Evolutionary conservation across 2,797 vertebrate genomes (phyloP).

Genomic region (Distichodus sexfasciatus): DNA sequence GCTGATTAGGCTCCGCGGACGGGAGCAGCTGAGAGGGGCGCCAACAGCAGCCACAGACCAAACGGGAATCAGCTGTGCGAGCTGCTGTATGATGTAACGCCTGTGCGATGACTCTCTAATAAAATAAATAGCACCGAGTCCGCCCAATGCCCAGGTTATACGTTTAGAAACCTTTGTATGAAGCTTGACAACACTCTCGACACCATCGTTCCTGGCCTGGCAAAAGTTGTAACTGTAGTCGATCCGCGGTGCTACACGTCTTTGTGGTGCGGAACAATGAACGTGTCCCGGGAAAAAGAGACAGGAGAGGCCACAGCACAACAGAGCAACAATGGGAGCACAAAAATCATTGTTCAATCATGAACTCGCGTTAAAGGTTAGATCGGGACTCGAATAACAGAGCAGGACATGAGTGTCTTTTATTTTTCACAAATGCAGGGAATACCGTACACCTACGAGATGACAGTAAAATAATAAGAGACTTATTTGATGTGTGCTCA

Average conservation of each 20-base stretch:
- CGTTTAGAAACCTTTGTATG: constrained; percentile 5
- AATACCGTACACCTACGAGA: too few species aligned
- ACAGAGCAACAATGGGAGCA: too few species aligned
- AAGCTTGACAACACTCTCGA: constrained; percentile 4
- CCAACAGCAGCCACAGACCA: not conserved
- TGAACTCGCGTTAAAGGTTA: too few species aligned
- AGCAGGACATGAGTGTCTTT: too few species aligned
- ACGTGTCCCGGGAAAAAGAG: not conserved
- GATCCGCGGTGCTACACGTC: constrained; percentile 3
- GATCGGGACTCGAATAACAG: too few species aligned
- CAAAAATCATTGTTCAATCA: too few species aligned
- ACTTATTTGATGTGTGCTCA: too few species aligned
- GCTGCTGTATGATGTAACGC: constrained; percentile 25
- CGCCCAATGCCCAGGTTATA: constrained; percentile 6
- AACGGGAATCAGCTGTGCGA: too few species aligned
- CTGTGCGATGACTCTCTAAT: constrained; percentile 13
- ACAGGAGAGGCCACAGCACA: not conserved
- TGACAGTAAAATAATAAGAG: too few species aligned
- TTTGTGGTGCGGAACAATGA: constrained; percentile 23
- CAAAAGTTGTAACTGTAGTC: constrained; percentile 29
- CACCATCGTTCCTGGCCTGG: constrained; percentile 1
- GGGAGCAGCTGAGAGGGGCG: constrained; percentile 5
- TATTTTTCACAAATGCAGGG: too few species aligned
- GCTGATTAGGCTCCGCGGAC: constrained; percentile 29
- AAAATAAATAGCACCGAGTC: not conserved